Evolutionary conservation across 1,140 invertebrate genomes (phyloP).

Genomic region (Pseudomyrmex dendroicus): DNA sequence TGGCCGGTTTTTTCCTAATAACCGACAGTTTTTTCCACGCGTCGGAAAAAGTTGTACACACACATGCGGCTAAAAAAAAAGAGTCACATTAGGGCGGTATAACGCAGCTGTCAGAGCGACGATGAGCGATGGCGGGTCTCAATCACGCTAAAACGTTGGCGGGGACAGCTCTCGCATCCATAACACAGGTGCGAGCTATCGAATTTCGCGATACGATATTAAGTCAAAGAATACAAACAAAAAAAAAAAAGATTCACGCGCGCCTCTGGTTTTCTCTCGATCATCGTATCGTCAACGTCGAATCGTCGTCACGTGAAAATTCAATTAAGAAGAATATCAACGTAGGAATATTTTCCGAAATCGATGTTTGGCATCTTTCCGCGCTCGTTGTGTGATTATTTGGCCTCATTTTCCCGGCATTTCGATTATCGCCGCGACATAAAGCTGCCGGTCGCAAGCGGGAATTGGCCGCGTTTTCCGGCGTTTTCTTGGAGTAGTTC

Average conservation of each 20-base stretch:
- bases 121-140: slow-evolving; percentile 51
- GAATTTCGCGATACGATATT: neutral
- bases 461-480: slow-evolving; percentile 45
- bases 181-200: slow-evolving; percentile 34
- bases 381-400: slow-evolving; percentile 21
- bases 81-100: slow-evolving; percentile 40
- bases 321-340: neutral
- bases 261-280: too few species aligned
- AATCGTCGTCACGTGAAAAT: neutral
- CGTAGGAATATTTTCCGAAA: neutral
- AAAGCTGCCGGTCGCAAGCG: slow-evolving; percentile 37
- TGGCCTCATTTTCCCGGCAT: slow-evolving; percentile 30
- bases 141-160: slow-evolving; percentile 54
- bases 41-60: neutral
- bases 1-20: neutral
- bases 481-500: slow-evolving; percentile 44
- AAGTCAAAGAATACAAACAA: neutral
- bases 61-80: slow-evolving; percentile 17
- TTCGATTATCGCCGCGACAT: slow-evolving; percentile 52
- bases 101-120: slow-evolving; percentile 42
- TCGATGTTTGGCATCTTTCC: slow-evolving; percentile 1
- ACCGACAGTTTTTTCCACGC: neutral
- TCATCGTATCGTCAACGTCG: too few species aligned
- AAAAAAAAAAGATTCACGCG: too few species aligned
- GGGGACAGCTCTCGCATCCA: slow-evolving; percentile 47